Percentiles rank a stretch among this genome's conserved stretches.
phyloP scores from a whole-genome alignment of 1,140 invertebrate genomes.

The Zaprionus capensis region DNA sequence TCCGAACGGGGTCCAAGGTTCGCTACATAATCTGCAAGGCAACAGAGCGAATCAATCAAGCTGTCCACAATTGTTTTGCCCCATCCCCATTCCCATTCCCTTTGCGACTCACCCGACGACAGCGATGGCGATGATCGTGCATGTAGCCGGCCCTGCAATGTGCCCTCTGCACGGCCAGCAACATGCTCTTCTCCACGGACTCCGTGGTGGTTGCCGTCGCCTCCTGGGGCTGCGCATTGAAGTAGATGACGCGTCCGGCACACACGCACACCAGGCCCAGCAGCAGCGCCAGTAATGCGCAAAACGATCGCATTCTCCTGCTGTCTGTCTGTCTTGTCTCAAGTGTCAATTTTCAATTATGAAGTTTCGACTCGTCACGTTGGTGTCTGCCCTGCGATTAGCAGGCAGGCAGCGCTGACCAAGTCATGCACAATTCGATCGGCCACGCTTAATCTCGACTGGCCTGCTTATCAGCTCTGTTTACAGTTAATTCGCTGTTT shows the following conservation, averaged over 20 bases:
- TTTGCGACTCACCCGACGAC: conserved; percentile 59
- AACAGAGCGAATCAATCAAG: not conserved
- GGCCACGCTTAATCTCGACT: conserved; percentile 20
- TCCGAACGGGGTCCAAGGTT: conserved; percentile 19
- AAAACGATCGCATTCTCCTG: conserved; percentile 7
- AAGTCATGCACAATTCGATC: conserved; percentile 4
- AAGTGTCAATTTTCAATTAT: not conserved
- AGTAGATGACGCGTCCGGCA: conserved; percentile 63
- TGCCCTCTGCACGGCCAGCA: conserved; percentile 40
- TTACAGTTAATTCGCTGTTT: conserved; percentile 8
- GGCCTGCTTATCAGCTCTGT: conserved; percentile 27
- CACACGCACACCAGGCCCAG: conserved; percentile 8
- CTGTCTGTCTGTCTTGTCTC: not conserved
- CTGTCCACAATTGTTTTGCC: not conserved
- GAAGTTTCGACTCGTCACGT: not conserved
- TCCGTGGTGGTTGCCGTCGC: not conserved
- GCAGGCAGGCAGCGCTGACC: conserved; percentile 1
- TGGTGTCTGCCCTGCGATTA: conserved; percentile 12
- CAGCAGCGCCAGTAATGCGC: not conserved
- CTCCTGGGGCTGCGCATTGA: conserved; percentile 33
- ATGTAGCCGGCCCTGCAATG: conserved; percentile 57
- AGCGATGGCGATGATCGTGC: conserved; percentile 67
- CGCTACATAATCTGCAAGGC: conserved; percentile 47
- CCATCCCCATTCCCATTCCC: not conserved
- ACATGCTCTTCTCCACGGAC: conserved; percentile 56